Percentiles rank a stretch among this genome's conserved stretches.
phyloP scores from a whole-genome alignment of 2,888 invertebrate species.

The Keiferia lycopersicella region DNA sequence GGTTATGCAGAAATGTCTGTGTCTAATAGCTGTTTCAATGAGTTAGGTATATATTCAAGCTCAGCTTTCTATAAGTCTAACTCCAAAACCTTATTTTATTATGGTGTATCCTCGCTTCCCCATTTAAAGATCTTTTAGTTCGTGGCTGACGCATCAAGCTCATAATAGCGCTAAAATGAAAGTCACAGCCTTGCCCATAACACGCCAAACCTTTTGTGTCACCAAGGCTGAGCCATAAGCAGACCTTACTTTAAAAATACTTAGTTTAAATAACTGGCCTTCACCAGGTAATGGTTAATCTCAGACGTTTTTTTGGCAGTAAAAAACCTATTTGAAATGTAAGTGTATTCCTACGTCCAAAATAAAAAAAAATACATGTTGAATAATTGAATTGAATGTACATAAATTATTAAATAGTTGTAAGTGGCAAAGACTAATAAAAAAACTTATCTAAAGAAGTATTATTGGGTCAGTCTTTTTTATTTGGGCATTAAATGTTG shows the following conservation, averaged over 20 bases:
- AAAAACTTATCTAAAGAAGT: too few relatives aligned
- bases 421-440: too few relatives aligned
- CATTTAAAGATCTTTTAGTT: background rate
- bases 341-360: background rate
- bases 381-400: too few relatives aligned
- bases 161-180: conserved; percentile 27
- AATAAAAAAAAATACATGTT: background rate
- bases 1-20: too few relatives aligned
- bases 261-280: conserved; percentile 20
- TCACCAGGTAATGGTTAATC: conserved; percentile 12
- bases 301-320: background rate
- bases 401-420: too few relatives aligned
- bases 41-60: too few relatives aligned
- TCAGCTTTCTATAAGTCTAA: background rate
- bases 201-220: conserved; percentile 28
- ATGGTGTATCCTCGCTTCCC: too few relatives aligned
- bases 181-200: conserved; percentile 31
- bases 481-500: too few relatives aligned
- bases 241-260: conserved; percentile 24
- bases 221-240: conserved; percentile 28
- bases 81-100: background rate
- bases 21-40: too few relatives aligned
- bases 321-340: background rate
- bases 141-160: conserved; percentile 22
- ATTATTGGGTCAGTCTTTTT: too few relatives aligned